These are phyloP conservation scores for Baronia brevicornis DNA, from an alignment of 2,888 invertebrate genomes.

Conservation along the genomic window DNA sequence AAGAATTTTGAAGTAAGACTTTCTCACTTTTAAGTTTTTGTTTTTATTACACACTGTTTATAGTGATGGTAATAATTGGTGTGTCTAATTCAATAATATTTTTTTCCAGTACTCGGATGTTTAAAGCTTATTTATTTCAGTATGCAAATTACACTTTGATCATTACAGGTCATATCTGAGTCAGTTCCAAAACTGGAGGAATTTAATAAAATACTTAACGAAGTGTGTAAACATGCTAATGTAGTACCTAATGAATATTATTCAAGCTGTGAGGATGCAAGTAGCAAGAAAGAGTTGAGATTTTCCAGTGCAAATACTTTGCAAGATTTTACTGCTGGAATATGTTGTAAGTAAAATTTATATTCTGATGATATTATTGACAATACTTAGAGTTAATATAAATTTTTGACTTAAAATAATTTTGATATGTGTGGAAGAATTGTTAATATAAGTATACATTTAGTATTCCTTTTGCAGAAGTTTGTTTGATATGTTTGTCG, in stretches of 20 bases:
- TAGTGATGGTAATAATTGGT: too few relatives aligned
- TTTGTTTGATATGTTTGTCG: too few relatives aligned
- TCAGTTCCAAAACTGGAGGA: constrained; percentile 42
- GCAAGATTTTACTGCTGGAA: constrained; percentile 46
- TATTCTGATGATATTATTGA: neutral
- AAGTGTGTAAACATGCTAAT: constrained; percentile 34
- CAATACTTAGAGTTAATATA: too few relatives aligned
- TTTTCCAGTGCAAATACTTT: constrained; percentile 36
- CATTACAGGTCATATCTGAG: constrained; percentile 32
- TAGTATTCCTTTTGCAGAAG: too few relatives aligned
- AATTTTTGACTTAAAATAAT: too few relatives aligned
- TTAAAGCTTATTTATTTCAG: constrained; percentile 1
- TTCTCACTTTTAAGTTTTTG: too few relatives aligned
- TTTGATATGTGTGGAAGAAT: too few relatives aligned
- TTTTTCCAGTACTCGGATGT: neutral
- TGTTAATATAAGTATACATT: too few relatives aligned
- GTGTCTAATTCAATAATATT: too few relatives aligned
- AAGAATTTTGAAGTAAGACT: too few relatives aligned
- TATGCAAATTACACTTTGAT: constrained; percentile 6
- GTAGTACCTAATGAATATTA: constrained; percentile 17
- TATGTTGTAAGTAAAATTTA: constrained; percentile 32
- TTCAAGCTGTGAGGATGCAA: constrained; percentile 20
- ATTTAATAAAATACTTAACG: constrained; percentile 38
- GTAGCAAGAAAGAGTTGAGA: constrained; percentile 21
- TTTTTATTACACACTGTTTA: too few relatives aligned